A percentile compares a stretch with the other conserved stretches of the same genome.
phyloP scores from a whole-genome alignment of 1,140 invertebrate species.

The Drosophila arizonae region DNA sequence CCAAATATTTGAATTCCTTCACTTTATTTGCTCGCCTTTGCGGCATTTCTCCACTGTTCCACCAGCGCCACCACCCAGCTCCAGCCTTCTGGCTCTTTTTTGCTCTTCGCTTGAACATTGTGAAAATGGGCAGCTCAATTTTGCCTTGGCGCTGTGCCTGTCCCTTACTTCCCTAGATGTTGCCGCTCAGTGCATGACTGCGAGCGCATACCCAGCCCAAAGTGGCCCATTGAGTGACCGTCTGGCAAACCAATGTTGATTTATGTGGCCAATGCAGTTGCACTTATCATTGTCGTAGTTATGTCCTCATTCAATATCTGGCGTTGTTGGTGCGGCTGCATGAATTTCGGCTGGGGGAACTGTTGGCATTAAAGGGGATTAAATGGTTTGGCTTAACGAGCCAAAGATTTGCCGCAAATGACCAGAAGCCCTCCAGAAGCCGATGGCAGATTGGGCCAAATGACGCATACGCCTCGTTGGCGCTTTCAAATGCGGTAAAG shows the following conservation, averaged over 20 bases:
- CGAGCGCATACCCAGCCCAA: slow-evolving; percentile 31
- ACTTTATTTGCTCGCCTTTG: slow-evolving; percentile 42
- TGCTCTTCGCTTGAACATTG: slow-evolving; percentile 11
- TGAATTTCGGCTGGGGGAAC: slow-evolving; percentile 22
- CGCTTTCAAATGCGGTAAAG: slow-evolving; percentile 26
- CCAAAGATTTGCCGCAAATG: slow-evolving; percentile 56
- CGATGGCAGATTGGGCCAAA: slow-evolving; percentile 24
- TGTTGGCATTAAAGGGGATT: slow-evolving; percentile 32
- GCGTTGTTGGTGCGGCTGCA: slow-evolving; percentile 32
- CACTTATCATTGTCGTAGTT: slow-evolving; percentile 57
- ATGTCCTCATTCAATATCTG: not conserved
- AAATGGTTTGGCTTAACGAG: slow-evolving; percentile 66
- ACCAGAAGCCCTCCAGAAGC: slow-evolving; percentile 20
- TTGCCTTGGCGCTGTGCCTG: slow-evolving; percentile 18
- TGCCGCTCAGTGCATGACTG: slow-evolving; percentile 68
- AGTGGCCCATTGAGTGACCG: slow-evolving; percentile 41
- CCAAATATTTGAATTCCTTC: slow-evolving; percentile 72
- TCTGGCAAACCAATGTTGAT: slow-evolving; percentile 57
- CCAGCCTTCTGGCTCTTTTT: no score
- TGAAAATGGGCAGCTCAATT: slow-evolving; percentile 21
- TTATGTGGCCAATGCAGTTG: slow-evolving; percentile 63
- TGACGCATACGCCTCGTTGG: slow-evolving; percentile 57
- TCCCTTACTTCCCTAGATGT: slow-evolving; percentile 40
- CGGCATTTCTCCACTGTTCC: slow-evolving; percentile 19
- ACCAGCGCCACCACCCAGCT: no score